These are phyloP conservation scores for Mola mola DNA, from an alignment of 2,113 vertebrate species.

Conservation along the genomic window DNA sequence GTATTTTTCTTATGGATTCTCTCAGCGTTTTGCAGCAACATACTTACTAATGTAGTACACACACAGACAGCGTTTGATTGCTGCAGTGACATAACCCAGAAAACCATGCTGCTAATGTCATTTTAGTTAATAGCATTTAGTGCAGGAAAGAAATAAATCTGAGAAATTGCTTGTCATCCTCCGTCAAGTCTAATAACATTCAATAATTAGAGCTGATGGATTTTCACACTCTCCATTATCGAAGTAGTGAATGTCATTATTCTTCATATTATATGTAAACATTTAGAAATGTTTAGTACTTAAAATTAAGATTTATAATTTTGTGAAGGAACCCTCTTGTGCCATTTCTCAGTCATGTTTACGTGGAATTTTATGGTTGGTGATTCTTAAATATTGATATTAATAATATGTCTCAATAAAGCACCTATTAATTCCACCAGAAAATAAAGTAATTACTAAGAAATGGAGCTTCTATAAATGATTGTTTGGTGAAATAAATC, in stretches of 20 bases:
- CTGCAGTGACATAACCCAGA: conserved; percentile 93
- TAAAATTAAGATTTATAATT: conserved; percentile 85
- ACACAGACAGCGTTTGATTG: conserved; percentile 92
- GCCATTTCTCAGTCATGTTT: conserved; percentile 26
- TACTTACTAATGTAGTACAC: conserved; percentile 90
- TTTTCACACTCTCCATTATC: conserved; percentile 99
- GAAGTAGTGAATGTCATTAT: conserved; percentile 99
- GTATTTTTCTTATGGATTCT: conserved; percentile 82
- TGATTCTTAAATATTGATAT: conserved; percentile 34
- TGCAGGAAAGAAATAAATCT: conserved; percentile 97
- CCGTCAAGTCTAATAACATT: conserved; percentile 99
- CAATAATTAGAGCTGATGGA: conserved; percentile 99
- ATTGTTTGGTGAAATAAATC: background rate
- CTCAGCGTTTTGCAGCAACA: conserved; percentile 84
- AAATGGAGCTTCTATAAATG: background rate
- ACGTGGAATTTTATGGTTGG: conserved; percentile 29
- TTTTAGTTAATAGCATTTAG: conserved; percentile 99
- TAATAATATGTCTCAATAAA: conserved; percentile 7
- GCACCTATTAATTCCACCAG: conserved; percentile 27
- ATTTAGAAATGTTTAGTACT: conserved; percentile 93
- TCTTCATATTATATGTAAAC: conserved; percentile 99
- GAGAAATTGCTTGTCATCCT: conserved; percentile 99
- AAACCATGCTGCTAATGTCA: conserved; percentile 94
- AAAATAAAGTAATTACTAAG: conserved; percentile 18
- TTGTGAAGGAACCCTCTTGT: conserved; percentile 19